These are phyloP conservation scores for Dasypus novemcinctus DNA, from an alignment of 2,113 vertebrate species.

Conservation along the genomic window DNA sequence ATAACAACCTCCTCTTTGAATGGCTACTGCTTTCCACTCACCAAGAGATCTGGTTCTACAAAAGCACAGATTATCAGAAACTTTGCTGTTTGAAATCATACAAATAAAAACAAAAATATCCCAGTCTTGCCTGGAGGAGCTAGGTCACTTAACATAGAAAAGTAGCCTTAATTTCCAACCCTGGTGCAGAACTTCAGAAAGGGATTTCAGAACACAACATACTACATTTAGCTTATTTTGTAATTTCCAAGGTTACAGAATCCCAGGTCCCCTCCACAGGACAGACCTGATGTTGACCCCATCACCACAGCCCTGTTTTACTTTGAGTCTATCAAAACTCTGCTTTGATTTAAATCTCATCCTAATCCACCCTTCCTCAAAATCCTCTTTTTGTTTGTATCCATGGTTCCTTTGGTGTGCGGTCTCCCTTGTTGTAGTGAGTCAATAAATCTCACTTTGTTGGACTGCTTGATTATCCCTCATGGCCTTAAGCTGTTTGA, in stretches of 20 bases:
- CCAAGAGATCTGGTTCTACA: conserved; percentile 30
- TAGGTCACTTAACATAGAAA: background rate
- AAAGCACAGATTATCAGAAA: conserved; percentile 29
- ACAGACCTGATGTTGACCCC: background rate
- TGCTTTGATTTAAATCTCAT: conserved; percentile 29
- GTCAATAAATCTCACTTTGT: conserved; percentile 16
- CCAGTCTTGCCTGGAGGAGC: background rate
- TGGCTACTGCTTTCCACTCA: background rate
- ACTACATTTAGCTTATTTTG: background rate
- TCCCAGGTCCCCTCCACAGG: background rate
- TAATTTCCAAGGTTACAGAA: background rate
- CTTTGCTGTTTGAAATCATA: background rate
- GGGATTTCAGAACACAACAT: background rate
- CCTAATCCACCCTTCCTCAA: background rate
- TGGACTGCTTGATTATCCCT: background rate
- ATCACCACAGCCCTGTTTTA: background rate
- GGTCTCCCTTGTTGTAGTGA: background rate
- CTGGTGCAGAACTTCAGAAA: background rate
- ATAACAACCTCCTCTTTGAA: background rate
- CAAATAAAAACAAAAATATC: background rate
- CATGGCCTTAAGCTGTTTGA: background rate
- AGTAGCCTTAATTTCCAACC: background rate
- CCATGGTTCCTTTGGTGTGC: background rate
- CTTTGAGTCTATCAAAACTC: background rate
- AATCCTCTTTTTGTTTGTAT: background rate